Conservation (phyloP, 2,113 vertebrate genomes). For the Onychorhynchus coronatus region DNA sequence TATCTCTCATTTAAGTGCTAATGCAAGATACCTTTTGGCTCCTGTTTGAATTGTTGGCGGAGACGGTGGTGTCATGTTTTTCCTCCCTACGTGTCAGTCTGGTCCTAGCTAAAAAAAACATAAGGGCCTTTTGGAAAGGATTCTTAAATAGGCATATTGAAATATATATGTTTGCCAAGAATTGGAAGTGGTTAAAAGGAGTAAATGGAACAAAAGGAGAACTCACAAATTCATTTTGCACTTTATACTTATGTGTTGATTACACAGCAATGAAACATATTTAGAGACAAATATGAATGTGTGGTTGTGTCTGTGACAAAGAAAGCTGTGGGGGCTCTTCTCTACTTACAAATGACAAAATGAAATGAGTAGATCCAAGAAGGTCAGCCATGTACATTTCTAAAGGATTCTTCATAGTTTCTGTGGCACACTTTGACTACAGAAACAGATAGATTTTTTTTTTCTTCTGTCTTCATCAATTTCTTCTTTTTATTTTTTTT, state of each 20-base stretch:
- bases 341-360: background rate
- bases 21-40: constrained; percentile 15
- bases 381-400: background rate
- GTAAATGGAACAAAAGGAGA: background rate
- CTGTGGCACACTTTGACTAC: background rate
- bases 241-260: background rate
- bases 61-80: constrained; percentile 37
- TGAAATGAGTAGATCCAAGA: background rate
- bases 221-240: background rate
- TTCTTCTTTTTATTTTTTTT: background rate
- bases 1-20: background rate
- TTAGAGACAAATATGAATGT: background rate
- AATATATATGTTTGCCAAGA: constrained; percentile 1
- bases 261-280: background rate
- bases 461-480: background rate
- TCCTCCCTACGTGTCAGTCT: constrained; percentile 31
- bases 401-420: background rate
- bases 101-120: constrained; percentile 21
- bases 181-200: background rate
- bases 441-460: background rate
- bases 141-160: background rate
- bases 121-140: constrained; percentile 12
- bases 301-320: background rate
- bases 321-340: background rate
- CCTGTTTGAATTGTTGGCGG: background rate